These are phyloP conservation scores for Candidula unifasciata DNA, from an alignment of 2,888 invertebrate genomes.

Conservation along the genomic window DNA sequence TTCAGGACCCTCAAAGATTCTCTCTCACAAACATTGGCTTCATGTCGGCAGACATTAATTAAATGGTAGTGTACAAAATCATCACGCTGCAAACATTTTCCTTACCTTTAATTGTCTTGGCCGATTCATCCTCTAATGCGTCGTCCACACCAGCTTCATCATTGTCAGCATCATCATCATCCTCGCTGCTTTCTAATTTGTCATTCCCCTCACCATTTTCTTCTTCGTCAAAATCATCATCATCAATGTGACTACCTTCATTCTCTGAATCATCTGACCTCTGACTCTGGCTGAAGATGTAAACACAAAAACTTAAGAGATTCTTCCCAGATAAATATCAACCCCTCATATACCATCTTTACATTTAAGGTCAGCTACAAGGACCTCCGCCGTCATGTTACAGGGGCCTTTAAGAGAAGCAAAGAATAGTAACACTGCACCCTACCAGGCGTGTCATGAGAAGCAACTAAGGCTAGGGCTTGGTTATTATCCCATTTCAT, in stretches of 20 bases:
- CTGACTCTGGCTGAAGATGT: not conserved
- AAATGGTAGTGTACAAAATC: not conserved
- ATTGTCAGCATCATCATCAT: conserved; percentile 41
- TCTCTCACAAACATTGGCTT: too few species aligned
- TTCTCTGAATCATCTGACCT: conserved; percentile 38
- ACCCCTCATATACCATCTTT: too few species aligned
- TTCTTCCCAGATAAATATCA: too few species aligned
- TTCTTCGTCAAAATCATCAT: conserved; percentile 26
- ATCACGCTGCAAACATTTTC: not conserved
- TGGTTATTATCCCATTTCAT: too few species aligned
- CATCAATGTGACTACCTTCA: conserved; percentile 15
- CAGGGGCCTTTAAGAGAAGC: too few species aligned
- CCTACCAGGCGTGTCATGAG: too few species aligned
- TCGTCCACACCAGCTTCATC: conserved; percentile 50
- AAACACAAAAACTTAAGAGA: not conserved
- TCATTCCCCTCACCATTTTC: not conserved
- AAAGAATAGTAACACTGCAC: too few species aligned
- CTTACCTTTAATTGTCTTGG: conserved; percentile 41
- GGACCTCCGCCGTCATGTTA: too few species aligned
- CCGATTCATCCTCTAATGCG: conserved; percentile 51
- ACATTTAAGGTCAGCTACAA: too few species aligned
- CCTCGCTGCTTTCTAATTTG: conserved; percentile 26
- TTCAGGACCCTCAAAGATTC: too few species aligned
- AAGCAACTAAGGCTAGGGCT: too few species aligned
- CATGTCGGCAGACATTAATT: not conserved